Percentiles rank a stretch among this genome's conserved stretches.
Evolutionary conservation across 1,140 invertebrate species (phyloP).

Genomic region (Drosophila sulfurigaster): DNA sequence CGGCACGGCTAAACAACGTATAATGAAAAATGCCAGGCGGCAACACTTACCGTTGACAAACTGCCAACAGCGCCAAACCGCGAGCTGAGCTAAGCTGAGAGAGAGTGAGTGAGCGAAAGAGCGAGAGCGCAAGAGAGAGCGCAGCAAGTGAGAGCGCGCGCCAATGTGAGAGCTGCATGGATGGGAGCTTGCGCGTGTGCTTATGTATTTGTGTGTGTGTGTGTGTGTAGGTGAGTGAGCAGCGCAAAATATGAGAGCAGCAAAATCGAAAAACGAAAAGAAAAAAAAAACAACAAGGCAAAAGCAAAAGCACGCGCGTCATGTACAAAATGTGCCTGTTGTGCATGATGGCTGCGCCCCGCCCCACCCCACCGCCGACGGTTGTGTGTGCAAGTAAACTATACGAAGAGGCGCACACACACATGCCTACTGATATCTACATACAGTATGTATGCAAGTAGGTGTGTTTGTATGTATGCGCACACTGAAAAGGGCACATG

Average conservation of each 20-base stretch:
- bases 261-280: too few relatives aligned
- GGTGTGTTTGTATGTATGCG: not conserved
- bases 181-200: conserved; percentile 47
- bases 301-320: conserved; percentile 43
- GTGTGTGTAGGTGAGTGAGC: conserved; percentile 40
- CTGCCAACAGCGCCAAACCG: conserved; percentile 41
- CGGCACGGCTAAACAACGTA: conserved; percentile 73
- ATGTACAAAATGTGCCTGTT: conserved; percentile 45
- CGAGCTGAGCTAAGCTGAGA: conserved; percentile 5
- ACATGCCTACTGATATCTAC: conserved; percentile 4
- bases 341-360: conserved; percentile 40
- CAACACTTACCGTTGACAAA: conserved; percentile 56
- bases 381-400: conserved; percentile 13
- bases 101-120: conserved; percentile 7
- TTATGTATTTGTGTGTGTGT: conserved; percentile 17
- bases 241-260: conserved; percentile 29
- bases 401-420: conserved; percentile 15
- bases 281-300: too few relatives aligned
- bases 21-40: conserved; percentile 63
- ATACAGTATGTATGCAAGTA: not conserved
- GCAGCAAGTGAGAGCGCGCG: conserved; percentile 16
- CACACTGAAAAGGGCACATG: conserved; percentile 66
- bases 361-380: conserved; percentile 7
- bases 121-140: conserved; percentile 17
- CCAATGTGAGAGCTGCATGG: conserved; percentile 16